Evolutionary conservation across 2,888 invertebrate genomes (phyloP).

Genomic region (Chloromyia formosa): DNA sequence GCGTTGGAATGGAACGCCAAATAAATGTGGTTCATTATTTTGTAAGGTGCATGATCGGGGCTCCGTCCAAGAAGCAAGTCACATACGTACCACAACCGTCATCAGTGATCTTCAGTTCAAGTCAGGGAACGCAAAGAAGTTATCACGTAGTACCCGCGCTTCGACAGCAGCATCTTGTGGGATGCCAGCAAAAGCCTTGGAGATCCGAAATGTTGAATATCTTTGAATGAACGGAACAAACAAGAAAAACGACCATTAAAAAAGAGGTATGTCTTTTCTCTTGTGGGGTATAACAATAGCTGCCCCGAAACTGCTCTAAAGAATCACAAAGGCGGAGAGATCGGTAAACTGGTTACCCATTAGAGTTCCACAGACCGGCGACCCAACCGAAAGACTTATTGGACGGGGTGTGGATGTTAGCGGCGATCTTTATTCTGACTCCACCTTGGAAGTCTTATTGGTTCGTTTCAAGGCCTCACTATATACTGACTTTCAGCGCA

Average conservation of each 20-base stretch:
- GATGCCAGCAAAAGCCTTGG: conserved; percentile 14
- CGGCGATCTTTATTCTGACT: background rate
- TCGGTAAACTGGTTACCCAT: conserved; percentile 10
- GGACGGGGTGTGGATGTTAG: background rate
- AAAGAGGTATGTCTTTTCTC: background rate
- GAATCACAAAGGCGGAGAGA: conserved; percentile 28
- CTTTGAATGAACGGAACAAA: conserved; percentile 28
- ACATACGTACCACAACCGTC: conserved; percentile 1
- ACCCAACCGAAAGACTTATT: background rate
- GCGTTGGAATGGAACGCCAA: background rate
- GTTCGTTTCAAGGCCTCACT: background rate
- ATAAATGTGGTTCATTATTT: conserved; percentile 8
- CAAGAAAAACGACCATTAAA: conserved; percentile 26
- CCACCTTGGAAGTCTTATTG: conserved; percentile 35
- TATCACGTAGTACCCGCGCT: conserved; percentile 8
- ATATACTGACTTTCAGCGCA: background rate
- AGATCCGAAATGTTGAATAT: background rate
- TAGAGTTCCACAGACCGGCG: background rate
- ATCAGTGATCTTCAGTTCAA: conserved; percentile 1
- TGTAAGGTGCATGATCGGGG: conserved; percentile 2
- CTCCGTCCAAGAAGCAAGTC: background rate
- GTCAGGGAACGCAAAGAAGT: conserved; percentile 18
- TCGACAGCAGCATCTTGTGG: conserved; percentile 1
- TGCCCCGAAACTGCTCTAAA: too few species aligned
- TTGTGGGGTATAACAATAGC: background rate